A percentile compares a stretch with the other conserved stretches of the same genome.
phyloP scores from a whole-genome alignment of 2,797 vertebrate species.

The Acanthopagrus latus region DNA sequence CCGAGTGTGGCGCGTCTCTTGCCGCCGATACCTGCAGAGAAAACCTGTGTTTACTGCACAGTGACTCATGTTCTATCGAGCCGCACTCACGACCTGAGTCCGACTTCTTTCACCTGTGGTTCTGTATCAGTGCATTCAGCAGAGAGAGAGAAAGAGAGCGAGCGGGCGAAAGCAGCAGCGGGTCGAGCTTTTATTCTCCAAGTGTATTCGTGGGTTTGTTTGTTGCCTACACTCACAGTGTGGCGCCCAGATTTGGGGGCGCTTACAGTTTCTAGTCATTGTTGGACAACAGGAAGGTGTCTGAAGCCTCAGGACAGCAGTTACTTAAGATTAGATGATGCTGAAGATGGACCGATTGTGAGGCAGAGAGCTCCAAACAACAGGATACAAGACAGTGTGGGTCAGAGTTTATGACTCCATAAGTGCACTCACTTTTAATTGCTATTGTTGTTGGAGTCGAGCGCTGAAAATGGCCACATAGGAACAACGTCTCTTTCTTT shows the following conservation, averaged over 20 bases:
- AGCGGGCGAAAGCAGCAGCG: neutral
- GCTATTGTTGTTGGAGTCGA: too few relatives aligned
- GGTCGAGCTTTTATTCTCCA: too few relatives aligned
- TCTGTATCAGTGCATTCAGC: too few relatives aligned
- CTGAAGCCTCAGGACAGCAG: neutral
- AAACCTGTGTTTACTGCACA: conserved; percentile 41
- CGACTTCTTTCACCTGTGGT: neutral
- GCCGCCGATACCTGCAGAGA: neutral
- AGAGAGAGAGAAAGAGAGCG: neutral
- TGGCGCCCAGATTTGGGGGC: too few relatives aligned
- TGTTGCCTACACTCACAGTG: too few relatives aligned
- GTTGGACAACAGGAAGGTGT: neutral
- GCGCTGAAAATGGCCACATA: too few relatives aligned
- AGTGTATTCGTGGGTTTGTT: too few relatives aligned
- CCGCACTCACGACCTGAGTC: neutral
- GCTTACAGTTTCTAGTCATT: neutral
- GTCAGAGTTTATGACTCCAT: too few relatives aligned
- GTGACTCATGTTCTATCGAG: conserved; percentile 2
- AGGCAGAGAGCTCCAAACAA: neutral
- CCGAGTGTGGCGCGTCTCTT: neutral
- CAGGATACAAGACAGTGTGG: neutral
- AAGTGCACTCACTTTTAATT: too few relatives aligned
- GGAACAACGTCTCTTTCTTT: too few relatives aligned
- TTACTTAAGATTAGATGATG: neutral
- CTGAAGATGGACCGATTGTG: neutral